Evolutionary conservation across 2,888 invertebrate genomes (phyloP).

Genomic region (Tenthredo distinguenda): DNA sequence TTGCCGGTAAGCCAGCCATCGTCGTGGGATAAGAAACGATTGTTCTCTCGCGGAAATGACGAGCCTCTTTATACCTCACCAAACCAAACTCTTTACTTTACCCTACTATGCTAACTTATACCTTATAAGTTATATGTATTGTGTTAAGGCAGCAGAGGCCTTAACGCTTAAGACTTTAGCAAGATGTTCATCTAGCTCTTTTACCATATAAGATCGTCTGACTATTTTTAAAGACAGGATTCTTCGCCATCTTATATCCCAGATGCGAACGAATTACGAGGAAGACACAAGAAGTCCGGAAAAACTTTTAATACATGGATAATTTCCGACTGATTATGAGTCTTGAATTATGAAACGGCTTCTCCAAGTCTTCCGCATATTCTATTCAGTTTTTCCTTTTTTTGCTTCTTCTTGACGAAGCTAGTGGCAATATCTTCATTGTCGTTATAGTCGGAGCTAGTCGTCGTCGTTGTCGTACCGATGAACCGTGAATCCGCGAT

Average conservation of each 20-base stretch:
- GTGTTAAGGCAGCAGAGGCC: neutral
- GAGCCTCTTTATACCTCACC: neutral
- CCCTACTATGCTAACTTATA: neutral
- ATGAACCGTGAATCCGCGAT: constrained; percentile 37
- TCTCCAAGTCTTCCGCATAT: neutral
- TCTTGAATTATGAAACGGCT: neutral
- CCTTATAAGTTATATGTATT: neutral
- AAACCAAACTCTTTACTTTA: constrained; percentile 1
- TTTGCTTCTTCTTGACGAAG: neutral
- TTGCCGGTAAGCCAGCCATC: neutral
- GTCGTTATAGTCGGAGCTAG: neutral
- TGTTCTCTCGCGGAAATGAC: constrained; percentile 29
- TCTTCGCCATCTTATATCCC: neutral
- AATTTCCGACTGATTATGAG: neutral
- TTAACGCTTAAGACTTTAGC: neutral
- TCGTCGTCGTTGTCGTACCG: neutral
- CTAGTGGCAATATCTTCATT: neutral
- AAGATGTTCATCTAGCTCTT: neutral
- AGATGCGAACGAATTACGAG: neutral
- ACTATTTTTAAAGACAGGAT: neutral
- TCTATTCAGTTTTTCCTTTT: neutral
- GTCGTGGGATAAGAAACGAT: constrained; percentile 33
- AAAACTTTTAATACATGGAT: neutral
- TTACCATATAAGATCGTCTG: neutral
- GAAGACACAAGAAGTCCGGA: neutral